phyloP scores from a whole-genome alignment of 2,113 vertebrate genomes.

The Rhinogobius similis region DNA sequence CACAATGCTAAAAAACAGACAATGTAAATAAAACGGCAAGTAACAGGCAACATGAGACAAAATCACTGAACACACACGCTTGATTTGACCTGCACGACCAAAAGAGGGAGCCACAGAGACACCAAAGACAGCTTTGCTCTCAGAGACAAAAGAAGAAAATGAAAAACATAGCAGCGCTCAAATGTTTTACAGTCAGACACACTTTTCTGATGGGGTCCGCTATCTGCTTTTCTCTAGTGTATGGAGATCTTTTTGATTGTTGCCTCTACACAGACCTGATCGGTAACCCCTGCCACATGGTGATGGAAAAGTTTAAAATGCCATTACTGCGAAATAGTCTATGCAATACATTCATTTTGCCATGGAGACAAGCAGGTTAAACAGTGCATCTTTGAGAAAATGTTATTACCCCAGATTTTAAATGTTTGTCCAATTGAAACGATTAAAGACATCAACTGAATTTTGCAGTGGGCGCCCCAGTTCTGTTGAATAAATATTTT shows the following conservation, averaged over 20 bases:
- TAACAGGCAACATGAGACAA: conserved; percentile 21
- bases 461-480: too few relatives aligned
- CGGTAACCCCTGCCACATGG: too few relatives aligned
- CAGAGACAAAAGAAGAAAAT: conserved; percentile 16
- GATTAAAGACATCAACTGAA: neutral
- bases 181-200: conserved; percentile 65
- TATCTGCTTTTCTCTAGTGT: neutral
- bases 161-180: conserved; percentile 15
- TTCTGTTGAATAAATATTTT: too few relatives aligned
- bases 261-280: neutral
- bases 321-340: neutral
- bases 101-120: conserved; percentile 65
- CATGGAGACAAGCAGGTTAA: neutral
- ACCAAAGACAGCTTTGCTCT: conserved; percentile 26
- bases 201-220: neutral
- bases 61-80: conserved; percentile 41
- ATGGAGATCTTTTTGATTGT: neutral
- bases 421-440: neutral
- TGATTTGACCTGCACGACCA: conserved; percentile 51
- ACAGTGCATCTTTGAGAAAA: too few relatives aligned
- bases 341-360: neutral
- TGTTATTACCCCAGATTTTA: neutral
- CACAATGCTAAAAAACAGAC: conserved; percentile 13
- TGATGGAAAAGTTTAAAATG: neutral
- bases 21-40: conserved; percentile 20